Evolutionary conservation across 2,797 vertebrate species (phyloP).

Genomic region (Synanceia verrucosa): DNA sequence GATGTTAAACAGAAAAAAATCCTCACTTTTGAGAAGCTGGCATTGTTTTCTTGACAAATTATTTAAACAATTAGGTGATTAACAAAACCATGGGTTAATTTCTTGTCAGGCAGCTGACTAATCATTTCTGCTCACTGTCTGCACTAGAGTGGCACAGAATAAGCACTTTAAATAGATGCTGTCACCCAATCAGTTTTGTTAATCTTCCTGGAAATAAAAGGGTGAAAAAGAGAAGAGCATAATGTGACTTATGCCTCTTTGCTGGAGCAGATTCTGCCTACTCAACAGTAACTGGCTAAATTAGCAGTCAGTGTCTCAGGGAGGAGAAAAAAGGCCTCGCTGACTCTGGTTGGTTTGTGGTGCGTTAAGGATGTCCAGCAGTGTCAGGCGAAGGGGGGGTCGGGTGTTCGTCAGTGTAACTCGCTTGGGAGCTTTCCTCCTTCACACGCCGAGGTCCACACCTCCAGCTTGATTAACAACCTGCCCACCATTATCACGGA

Average conservation of each 20-base stretch:
- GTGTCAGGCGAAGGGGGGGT: slow-evolving; percentile 22
- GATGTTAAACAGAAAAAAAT: neutral
- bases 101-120: too few relatives aligned
- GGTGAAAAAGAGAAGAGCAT: neutral
- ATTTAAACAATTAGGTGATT: neutral
- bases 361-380: slow-evolving; percentile 61
- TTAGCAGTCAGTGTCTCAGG: slow-evolving; percentile 23
- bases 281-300: slow-evolving; percentile 47
- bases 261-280: slow-evolving; percentile 46
- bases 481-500: slow-evolving; percentile 73
- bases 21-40: neutral
- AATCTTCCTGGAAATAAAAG: slow-evolving; percentile 1
- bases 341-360: slow-evolving; percentile 46
- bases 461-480: slow-evolving; percentile 80
- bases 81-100: neutral
- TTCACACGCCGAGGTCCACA: slow-evolving; percentile 51
- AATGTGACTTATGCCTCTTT: slow-evolving; percentile 28
- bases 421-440: slow-evolving; percentile 63
- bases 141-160: neutral
- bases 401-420: slow-evolving; percentile 42
- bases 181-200: neutral
- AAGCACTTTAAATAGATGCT: neutral
- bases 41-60: neutral
- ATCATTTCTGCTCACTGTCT: neutral
- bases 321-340: neutral